Conservation (phyloP, 1,140 invertebrate genomes). For the Hestina assimilis region DNA sequence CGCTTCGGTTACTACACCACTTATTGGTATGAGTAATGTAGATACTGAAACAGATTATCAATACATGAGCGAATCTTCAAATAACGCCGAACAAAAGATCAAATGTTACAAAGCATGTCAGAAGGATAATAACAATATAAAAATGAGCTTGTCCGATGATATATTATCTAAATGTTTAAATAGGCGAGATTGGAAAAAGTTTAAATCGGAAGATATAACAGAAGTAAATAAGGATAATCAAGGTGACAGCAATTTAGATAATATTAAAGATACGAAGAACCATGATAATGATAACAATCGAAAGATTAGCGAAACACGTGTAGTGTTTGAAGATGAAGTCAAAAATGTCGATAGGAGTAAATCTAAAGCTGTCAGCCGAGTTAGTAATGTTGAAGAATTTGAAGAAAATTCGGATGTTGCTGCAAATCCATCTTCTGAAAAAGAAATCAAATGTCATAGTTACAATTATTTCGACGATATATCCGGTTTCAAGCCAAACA, state of each 20-base stretch:
- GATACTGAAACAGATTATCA: constrained; percentile 56
- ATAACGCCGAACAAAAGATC: constrained; percentile 51
- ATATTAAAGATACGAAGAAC: background rate
- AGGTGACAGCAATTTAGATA: constrained; percentile 6
- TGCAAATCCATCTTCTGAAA: constrained; percentile 43
- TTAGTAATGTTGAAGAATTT: constrained; percentile 20
- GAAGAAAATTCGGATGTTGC: constrained; percentile 13
- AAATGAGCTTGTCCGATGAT: constrained; percentile 61
- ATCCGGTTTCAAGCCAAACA: constrained; percentile 24
- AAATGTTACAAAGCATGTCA: constrained; percentile 62
- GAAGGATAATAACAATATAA: constrained; percentile 43
- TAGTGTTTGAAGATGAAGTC: constrained; percentile 46
- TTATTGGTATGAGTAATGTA: constrained; percentile 55
- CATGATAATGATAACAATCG: constrained; percentile 4
- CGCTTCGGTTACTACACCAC: constrained; percentile 56
- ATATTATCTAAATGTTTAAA: constrained; percentile 66
- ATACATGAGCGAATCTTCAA: constrained; percentile 51
- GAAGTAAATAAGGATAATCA: constrained; percentile 26
- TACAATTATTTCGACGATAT: constrained; percentile 34
- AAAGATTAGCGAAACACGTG: constrained; percentile 33
- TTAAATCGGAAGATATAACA: constrained; percentile 38
- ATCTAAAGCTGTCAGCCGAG: constrained; percentile 14
- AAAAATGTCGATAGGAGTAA: constrained; percentile 11
- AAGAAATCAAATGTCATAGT: constrained; percentile 51
- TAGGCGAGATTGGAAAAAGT: constrained; percentile 55